Evolutionary conservation across 2,797 vertebrate genomes (phyloP), one percentile per base, ranked within the genome.

Genomic region (Urocyon cinereoargenteus): DNA sequence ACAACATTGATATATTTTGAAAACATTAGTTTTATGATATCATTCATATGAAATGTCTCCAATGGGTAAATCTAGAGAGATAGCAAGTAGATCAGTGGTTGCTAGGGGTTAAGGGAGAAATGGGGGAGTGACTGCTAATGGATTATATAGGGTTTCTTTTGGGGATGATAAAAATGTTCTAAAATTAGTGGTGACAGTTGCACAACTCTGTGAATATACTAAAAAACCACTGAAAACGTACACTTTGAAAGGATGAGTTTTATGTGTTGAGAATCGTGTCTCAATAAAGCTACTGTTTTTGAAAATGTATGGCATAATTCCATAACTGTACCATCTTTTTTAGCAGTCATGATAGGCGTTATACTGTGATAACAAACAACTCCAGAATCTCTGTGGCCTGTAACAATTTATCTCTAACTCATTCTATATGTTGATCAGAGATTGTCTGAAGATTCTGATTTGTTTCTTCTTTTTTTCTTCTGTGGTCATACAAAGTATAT

Each of bases 221-320:
- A 62, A 85, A 79, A 79, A 90, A 31, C 7, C 22, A 55, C 12
- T 34, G 10, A 84, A 84, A 45, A 83, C 34, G 15, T 14, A 49
- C 1, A 78, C n/a, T 94, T 90, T 83, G 13, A 62, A 59, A 78
- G n/a, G 16, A 2, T 87, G 68, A 16, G 4, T 89, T 82, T 91
- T 64, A 77, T 34, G 28, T 78, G 79, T 84, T 84, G 28, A 85
- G 18, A 73, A 45, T 73, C 79, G 73, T 86, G 16, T 66, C 28
- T 90, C 7, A 93, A 53, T 45, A 88, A 88, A 64, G 9, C 31
- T 87, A 70, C 57, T 78, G 83, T 93, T 95, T 64, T 10, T 21
- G 24, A 82, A 83, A 61, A 45, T 36, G 2, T 40, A 70, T 82
- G 59, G 9, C 8, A 40, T 13, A 86, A 22, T 3, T 31, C n/a